Percentiles rank a stretch among this genome's conserved stretches.
phyloP scores from a whole-genome alignment of 2,888 invertebrate genomes.

The Ophion obscuratus region DNA sequence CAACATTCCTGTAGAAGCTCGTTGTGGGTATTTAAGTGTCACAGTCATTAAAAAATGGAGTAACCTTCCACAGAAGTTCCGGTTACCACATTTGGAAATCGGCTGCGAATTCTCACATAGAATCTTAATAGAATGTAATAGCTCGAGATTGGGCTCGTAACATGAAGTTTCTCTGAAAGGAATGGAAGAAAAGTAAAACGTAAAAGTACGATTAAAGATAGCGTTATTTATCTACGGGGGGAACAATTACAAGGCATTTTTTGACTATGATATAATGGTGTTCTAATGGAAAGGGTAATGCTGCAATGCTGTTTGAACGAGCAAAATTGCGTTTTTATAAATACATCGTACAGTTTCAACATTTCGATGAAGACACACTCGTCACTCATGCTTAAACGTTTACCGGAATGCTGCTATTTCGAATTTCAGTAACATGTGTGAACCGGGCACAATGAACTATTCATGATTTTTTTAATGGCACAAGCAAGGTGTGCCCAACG shows the following conservation, averaged over 20 bases:
- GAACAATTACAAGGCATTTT: neutral
- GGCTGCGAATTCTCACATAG: neutral
- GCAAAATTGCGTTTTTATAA: neutral
- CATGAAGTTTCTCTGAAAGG: neutral
- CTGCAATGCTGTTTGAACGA: neutral
- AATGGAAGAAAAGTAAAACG: neutral
- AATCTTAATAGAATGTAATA: constrained; percentile 8
- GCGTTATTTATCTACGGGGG: neutral
- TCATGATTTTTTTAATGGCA: neutral
- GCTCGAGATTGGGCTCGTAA: neutral
- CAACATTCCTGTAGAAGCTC: neutral
- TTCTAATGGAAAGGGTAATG: neutral
- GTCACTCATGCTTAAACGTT: neutral
- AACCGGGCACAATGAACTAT: neutral
- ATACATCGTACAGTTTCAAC: neutral
- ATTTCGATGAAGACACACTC: neutral
- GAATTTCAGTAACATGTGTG: neutral
- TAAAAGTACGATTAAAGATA: neutral
- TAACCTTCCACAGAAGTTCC: neutral
- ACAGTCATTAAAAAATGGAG: neutral
- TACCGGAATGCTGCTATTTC: neutral
- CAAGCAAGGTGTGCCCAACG: neutral
- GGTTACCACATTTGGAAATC: neutral
- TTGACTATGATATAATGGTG: neutral
- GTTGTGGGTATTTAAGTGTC: neutral